phyloP scores from a whole-genome alignment of 2,888 invertebrate species.

The Parascotia fuliginaria region DNA sequence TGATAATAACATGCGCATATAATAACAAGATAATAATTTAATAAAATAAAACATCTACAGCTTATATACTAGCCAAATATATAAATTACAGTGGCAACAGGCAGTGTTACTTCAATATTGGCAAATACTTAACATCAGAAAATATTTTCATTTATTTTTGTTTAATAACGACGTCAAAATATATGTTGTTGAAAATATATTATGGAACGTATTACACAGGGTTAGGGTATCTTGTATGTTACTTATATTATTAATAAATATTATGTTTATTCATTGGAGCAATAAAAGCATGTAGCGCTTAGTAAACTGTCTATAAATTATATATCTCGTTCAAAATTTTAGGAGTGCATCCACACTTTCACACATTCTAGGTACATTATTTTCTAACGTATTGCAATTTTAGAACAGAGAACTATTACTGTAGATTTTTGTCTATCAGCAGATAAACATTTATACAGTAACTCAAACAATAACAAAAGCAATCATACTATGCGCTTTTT shows the following conservation, averaged over 20 bases:
- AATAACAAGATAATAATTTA: background rate
- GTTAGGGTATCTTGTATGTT: background rate
- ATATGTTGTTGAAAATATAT: too few relatives aligned
- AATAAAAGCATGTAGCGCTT: too few relatives aligned
- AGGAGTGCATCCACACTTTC: background rate
- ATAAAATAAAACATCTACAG: background rate
- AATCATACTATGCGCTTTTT: too few relatives aligned
- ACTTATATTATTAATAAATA: background rate
- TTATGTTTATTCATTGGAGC: too few relatives aligned
- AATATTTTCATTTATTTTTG: background rate
- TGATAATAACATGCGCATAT: background rate
- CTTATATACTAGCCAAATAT: conserved; percentile 5
- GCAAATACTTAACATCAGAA: conserved; percentile 7
- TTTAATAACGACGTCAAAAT: background rate
- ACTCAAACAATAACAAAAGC: too few relatives aligned
- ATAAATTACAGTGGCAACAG: conserved; percentile 12
- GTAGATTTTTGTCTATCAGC: too few relatives aligned
- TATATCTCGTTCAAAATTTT: background rate
- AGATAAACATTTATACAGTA: too few relatives aligned
- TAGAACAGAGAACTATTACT: too few relatives aligned
- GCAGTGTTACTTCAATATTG: conserved; percentile 18
- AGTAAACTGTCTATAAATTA: too few relatives aligned
- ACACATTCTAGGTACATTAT: too few relatives aligned
- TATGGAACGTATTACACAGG: too few relatives aligned
- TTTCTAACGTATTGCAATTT: too few relatives aligned